Evolutionary conservation across 2,113 vertebrate genomes (phyloP).

Genomic region (Siniperca knerii): DNA sequence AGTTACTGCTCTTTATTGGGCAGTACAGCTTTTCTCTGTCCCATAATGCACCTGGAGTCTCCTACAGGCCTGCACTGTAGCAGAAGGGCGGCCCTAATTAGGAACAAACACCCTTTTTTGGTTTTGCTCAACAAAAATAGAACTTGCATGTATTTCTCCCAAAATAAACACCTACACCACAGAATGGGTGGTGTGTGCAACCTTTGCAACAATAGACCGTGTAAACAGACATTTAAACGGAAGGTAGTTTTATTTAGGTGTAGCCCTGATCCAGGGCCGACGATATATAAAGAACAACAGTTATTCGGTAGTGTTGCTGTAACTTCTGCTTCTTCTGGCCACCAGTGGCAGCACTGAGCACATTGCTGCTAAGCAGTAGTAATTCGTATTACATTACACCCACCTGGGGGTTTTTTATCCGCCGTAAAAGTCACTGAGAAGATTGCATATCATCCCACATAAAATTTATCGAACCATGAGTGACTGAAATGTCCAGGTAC

Average conservation of each 20-base stretch:
- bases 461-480: background rate
- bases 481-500: background rate
- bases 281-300: too few relatives aligned
- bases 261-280: too few relatives aligned
- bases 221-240: background rate
- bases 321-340: too few relatives aligned
- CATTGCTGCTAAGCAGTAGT: too few relatives aligned
- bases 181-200: background rate
- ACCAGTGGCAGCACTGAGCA: too few relatives aligned
- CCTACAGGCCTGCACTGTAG: background rate
- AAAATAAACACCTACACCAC: background rate
- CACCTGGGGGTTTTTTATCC: too few relatives aligned
- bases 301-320: background rate
- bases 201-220: background rate
- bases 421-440: background rate
- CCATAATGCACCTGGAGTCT: background rate
- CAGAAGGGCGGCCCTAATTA: background rate
- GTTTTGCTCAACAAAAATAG: background rate
- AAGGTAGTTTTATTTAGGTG: background rate
- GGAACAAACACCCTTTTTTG: conserved; percentile 26
- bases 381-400: background rate
- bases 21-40: background rate
- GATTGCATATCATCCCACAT: background rate
- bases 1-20: background rate
- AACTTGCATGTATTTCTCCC: background rate